These are phyloP conservation scores for Grammomys dolichurus DNA, from an alignment of 2,113 vertebrate genomes.

Conservation along the genomic window DNA sequence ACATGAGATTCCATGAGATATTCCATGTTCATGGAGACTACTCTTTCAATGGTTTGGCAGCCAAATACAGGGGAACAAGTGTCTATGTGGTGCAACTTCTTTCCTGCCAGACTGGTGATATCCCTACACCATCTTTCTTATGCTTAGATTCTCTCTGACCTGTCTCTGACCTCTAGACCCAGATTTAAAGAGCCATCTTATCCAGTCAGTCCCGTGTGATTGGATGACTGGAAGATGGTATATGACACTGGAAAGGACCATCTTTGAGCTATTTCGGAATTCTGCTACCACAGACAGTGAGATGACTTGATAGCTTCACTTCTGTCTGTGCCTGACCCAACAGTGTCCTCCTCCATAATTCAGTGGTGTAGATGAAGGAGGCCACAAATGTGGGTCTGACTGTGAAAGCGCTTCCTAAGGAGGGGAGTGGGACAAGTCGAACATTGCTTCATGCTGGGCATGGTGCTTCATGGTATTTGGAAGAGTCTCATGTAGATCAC, in stretches of 20 bases:
- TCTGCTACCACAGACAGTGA: neutral
- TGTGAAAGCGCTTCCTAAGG: neutral
- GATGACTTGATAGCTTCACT: conserved; percentile 42
- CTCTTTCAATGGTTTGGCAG: neutral
- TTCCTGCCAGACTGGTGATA: neutral
- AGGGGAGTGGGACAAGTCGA: neutral
- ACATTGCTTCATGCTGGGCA: neutral
- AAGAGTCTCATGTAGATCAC: neutral
- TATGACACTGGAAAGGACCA: neutral
- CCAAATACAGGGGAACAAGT: neutral
- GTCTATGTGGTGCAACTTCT: neutral
- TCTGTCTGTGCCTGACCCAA: conserved; percentile 15
- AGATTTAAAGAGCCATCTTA: neutral
- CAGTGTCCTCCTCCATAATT: neutral
- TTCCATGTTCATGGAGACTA: neutral
- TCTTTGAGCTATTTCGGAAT: neutral
- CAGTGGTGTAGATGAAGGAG: neutral
- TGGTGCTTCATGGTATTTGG: neutral
- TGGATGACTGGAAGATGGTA: neutral
- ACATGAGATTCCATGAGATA: neutral
- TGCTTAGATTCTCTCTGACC: neutral
- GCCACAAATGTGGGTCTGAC: neutral
- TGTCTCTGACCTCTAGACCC: conserved; percentile 1
- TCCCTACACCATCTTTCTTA: neutral
- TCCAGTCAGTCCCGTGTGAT: neutral